phyloP scores from a whole-genome alignment of 2,888 invertebrate genomes.

The Bombylius major region DNA sequence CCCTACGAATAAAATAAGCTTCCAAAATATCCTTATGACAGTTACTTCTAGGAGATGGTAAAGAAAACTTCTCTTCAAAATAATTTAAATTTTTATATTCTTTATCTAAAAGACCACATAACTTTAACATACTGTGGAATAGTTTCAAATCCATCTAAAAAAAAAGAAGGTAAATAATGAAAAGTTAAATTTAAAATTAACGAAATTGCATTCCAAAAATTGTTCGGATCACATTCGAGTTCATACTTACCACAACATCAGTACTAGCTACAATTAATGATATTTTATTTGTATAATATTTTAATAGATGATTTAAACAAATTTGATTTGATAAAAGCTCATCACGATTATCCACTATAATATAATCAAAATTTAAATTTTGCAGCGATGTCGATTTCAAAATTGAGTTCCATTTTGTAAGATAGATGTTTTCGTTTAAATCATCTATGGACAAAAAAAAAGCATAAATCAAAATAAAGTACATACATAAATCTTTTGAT shows the following conservation, averaged over 20 bases:
- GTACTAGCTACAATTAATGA: slow-evolving; percentile 31
- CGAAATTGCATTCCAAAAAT: no score
- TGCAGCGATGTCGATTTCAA: slow-evolving; percentile 27
- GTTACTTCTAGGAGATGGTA: slow-evolving; percentile 22
- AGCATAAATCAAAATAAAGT: no score
- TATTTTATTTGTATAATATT: slow-evolving; percentile 28
- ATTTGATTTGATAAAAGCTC: slow-evolving; percentile 29
- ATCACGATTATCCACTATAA: slow-evolving; percentile 31
- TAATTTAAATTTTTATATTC: slow-evolving; percentile 20
- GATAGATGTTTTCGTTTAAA: slow-evolving; percentile 26
- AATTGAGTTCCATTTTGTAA: slow-evolving; percentile 30
- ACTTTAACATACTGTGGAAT: slow-evolving; percentile 26
- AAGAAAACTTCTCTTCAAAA: slow-evolving; percentile 28
- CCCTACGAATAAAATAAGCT: slow-evolving; percentile 32
- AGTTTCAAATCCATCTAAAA: slow-evolving; percentile 29
- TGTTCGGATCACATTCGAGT: no score
- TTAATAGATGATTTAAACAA: slow-evolving; percentile 29
- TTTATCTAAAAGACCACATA: slow-evolving; percentile 29
- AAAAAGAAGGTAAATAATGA: background rate
- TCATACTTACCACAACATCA: slow-evolving; percentile 28
- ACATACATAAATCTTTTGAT: no score
- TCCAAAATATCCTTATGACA: slow-evolving; percentile 27
- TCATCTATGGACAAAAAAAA: slow-evolving; percentile 18
- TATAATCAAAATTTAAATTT: slow-evolving; percentile 27
- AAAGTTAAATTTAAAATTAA: no score